phyloP scores from a whole-genome alignment of 2,113 vertebrate species.

The Sander vitreus region DNA sequence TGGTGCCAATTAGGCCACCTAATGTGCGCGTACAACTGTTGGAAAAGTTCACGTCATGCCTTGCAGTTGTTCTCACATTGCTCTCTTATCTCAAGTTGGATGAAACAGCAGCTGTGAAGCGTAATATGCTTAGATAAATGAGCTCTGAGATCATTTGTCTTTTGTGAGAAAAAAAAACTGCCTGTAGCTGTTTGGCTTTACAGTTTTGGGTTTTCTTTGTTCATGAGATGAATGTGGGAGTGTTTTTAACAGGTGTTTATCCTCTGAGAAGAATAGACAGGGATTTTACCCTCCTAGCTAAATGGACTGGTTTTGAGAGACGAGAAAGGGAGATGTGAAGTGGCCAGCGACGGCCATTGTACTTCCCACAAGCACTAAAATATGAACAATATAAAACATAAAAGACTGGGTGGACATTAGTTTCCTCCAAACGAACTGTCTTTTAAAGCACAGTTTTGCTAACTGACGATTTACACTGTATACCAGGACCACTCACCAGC shows the following conservation, averaged over 20 bases:
- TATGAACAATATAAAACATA: constrained; percentile 42
- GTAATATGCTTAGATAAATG: neutral
- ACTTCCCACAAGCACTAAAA: constrained; percentile 37
- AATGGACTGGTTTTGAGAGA: constrained; percentile 50
- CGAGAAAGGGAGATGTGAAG: constrained; percentile 46
- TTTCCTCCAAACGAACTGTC: constrained; percentile 53
- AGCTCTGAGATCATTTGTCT: constrained; percentile 53
- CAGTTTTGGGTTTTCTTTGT: constrained; percentile 17
- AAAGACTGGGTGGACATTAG: constrained; percentile 53
- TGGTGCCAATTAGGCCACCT: constrained; percentile 58
- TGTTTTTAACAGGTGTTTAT: constrained; percentile 21
- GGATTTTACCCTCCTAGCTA: constrained; percentile 22
- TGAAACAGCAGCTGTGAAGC: constrained; percentile 45
- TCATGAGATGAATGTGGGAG: constrained; percentile 16
- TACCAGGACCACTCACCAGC: constrained; percentile 47
- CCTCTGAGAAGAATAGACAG: constrained; percentile 31
- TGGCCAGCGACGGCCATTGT: constrained; percentile 37
- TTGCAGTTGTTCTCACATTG: neutral
- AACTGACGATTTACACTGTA: constrained; percentile 27
- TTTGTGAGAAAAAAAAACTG: constrained; percentile 29
- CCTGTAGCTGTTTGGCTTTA: constrained; percentile 1
- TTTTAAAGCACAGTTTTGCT: constrained; percentile 48
- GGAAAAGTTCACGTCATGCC: constrained; percentile 57
- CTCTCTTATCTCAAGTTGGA: constrained; percentile 47
- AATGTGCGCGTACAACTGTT: neutral